These are phyloP conservation scores for Emys orbicularis DNA, from an alignment of 2,797 vertebrate genomes.

Conservation along the genomic window DNA sequence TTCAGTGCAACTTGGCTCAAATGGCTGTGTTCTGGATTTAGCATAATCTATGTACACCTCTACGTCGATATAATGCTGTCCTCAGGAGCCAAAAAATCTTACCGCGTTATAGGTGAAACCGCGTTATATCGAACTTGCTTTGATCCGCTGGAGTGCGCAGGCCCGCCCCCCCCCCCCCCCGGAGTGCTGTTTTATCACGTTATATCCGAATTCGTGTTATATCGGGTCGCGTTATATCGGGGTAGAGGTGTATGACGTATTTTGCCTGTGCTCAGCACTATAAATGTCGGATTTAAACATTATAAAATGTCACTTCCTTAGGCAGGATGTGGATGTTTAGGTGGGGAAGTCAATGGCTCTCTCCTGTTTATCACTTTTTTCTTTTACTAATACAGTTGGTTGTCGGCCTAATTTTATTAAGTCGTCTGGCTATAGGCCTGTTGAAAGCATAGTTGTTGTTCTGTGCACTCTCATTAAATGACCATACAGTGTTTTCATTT, in stretches of 20 bases:
- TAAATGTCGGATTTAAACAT: neutral
- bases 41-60: neutral
- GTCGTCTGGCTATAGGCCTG: neutral
- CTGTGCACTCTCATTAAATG: neutral
- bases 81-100: too few relatives aligned
- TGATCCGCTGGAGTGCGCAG: too few relatives aligned
- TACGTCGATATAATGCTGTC: too few relatives aligned
- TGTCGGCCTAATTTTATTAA: neutral
- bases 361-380: conserved; percentile 43
- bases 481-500: neutral
- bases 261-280: neutral
- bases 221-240: too few relatives aligned
- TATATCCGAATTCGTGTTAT: too few relatives aligned
- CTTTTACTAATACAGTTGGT: neutral
- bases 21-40: neutral
- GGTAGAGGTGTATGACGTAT: neutral
- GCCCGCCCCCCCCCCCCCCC: too few relatives aligned
- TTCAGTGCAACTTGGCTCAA: neutral
- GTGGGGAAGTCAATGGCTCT: conserved; percentile 32
- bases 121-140: too few relatives aligned
- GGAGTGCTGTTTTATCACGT: too few relatives aligned
- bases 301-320: conserved; percentile 32
- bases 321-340: conserved; percentile 43
- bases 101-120: too few relatives aligned
- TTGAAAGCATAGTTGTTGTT: neutral